Percentiles rank a stretch among this genome's conserved stretches.
Evolutionary conservation across 1,140 invertebrate genomes (phyloP).

Genomic region (Holotrichia oblita): DNA sequence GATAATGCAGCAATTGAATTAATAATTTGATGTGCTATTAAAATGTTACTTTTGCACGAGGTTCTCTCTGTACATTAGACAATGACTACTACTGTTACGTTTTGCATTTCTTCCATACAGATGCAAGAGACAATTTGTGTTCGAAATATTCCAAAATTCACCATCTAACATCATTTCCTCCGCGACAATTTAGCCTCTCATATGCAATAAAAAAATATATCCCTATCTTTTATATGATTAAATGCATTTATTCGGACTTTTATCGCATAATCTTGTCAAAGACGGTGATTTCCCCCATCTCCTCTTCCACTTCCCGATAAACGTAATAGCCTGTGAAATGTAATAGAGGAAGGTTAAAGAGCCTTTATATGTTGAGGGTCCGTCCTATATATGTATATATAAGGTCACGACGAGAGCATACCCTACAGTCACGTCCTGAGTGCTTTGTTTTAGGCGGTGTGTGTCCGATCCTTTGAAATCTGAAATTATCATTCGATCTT

Average conservation of each 20-base stretch:
- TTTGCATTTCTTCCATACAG: too few species aligned
- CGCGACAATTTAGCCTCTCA: too few species aligned
- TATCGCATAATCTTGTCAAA: constrained; percentile 22
- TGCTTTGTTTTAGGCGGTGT: constrained; percentile 24
- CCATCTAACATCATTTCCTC: background rate
- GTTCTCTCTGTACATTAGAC: too few species aligned
- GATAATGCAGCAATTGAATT: too few species aligned
- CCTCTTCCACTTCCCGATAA: background rate
- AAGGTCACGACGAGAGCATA: background rate
- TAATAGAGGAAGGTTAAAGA: constrained; percentile 20
- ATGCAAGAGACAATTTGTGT: too few species aligned
- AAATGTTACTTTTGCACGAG: too few species aligned
- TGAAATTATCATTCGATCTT: constrained; percentile 33
- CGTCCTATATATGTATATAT: background rate
- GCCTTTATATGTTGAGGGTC: constrained; percentile 6
- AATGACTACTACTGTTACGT: too few species aligned
- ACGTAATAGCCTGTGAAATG: constrained; percentile 35
- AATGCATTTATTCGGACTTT: constrained; percentile 11
- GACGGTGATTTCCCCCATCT: background rate
- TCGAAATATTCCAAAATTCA: too few species aligned
- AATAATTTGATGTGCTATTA: too few species aligned
- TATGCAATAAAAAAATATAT: constrained; percentile 3
- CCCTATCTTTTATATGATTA: background rate
- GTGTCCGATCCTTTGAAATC: constrained; percentile 18
- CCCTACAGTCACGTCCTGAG: constrained; percentile 10